Conservation (phyloP, 2,113 vertebrate genomes). For the Megaptera novaeangliae region DNA sequence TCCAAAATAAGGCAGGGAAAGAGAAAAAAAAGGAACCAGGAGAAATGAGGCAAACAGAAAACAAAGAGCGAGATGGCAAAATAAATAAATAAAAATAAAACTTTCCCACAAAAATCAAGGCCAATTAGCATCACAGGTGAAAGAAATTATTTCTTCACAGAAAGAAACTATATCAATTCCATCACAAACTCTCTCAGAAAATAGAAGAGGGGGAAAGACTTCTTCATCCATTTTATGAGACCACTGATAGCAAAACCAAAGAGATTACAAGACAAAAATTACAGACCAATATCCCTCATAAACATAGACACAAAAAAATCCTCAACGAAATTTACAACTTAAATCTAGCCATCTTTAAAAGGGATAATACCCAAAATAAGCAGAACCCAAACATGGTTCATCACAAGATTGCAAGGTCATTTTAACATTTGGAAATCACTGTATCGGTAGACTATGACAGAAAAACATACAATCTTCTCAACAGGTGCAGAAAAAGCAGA, state of each 20-base stretch:
- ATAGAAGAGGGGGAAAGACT: neutral
- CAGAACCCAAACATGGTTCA: neutral
- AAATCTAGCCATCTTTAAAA: neutral
- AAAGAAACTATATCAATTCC: neutral
- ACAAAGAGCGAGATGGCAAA: neutral
- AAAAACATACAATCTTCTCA: neutral
- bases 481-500: neutral
- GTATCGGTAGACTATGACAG: neutral
- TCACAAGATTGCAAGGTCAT: neutral
- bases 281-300: neutral
- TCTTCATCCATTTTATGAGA: neutral
- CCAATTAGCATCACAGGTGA: neutral
- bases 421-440: neutral
- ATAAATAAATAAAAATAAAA: neutral
- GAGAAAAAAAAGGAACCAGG: neutral
- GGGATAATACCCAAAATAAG: neutral
- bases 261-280: neutral
- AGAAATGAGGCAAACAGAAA: neutral
- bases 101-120: neutral
- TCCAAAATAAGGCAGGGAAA: neutral
- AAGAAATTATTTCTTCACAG: neutral
- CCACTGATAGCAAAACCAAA: neutral
- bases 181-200: neutral
- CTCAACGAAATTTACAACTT: neutral
- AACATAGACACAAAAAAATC: neutral